A percentile compares a stretch with the other conserved stretches of the same genome.
phyloP scores from a whole-genome alignment of 2,888 invertebrate species.

The Abscondita cerata region DNA sequence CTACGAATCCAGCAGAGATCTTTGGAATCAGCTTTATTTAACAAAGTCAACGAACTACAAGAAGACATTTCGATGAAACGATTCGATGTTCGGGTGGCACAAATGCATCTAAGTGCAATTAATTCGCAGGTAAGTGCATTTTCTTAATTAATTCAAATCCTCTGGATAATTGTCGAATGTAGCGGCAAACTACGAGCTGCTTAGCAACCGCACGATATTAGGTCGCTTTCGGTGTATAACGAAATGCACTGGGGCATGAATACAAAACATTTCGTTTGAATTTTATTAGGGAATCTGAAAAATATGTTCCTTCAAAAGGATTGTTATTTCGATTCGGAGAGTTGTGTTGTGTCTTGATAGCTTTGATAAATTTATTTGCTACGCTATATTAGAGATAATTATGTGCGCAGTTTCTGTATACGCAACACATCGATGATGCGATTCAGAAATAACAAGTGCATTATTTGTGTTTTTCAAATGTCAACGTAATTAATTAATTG shows the following conservation, averaged over 20 bases:
- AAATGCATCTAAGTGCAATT: constrained; percentile 88
- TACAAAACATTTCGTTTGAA: not conserved
- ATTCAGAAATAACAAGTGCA: too few relatives aligned
- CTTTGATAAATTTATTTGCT: too few relatives aligned
- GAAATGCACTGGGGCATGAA: constrained; percentile 16
- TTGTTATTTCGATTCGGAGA: too few relatives aligned
- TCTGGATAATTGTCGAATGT: not conserved
- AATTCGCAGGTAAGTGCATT: constrained; percentile 81
- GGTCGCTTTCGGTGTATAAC: constrained; percentile 10
- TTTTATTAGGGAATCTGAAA: too few relatives aligned
- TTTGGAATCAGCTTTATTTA: constrained; percentile 83
- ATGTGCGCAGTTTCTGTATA: too few relatives aligned
- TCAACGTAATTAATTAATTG: too few relatives aligned
- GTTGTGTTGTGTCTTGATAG: too few relatives aligned
- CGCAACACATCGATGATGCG: too few relatives aligned
- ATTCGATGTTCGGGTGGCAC: constrained; percentile 91
- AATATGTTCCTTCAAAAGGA: too few relatives aligned
- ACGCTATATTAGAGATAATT: too few relatives aligned
- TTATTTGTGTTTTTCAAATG: too few relatives aligned
- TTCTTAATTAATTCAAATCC: not conserved
- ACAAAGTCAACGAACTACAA: constrained; percentile 94
- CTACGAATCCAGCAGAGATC: constrained; percentile 79
- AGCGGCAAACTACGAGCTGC: constrained; percentile 18
- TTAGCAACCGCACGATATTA: constrained; percentile 31
- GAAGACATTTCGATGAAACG: constrained; percentile 94